phyloP scores from a whole-genome alignment of 2,797 vertebrate genomes.

The Ciconia nigra region DNA sequence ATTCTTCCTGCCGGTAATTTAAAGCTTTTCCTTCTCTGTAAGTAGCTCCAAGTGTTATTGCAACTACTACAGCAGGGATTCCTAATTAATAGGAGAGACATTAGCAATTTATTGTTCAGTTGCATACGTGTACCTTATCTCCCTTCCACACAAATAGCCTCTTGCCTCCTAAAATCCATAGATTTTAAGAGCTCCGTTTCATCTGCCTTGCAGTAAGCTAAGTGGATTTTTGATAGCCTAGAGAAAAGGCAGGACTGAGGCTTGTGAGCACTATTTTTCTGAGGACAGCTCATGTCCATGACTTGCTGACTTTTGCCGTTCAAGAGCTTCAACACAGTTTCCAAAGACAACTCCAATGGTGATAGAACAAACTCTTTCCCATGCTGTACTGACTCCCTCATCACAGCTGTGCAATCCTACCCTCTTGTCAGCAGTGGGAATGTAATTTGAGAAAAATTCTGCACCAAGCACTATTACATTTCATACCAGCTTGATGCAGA shows the following conservation, averaged over 20 bases:
- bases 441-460: not conserved
- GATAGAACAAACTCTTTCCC: not conserved
- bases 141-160: not conserved
- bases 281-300: not conserved
- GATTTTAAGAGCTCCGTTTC: not conserved
- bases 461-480: not conserved
- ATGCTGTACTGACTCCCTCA: not conserved
- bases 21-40: constrained; percentile 57
- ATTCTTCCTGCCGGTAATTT: constrained; percentile 76
- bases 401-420: not conserved
- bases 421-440: not conserved
- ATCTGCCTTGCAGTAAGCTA: not conserved
- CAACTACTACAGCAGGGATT: constrained; percentile 67
- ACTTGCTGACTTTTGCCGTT: not conserved
- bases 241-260: not conserved
- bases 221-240: not conserved
- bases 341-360: not conserved
- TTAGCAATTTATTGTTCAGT: not conserved
- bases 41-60: constrained; percentile 70
- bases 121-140: not conserved
- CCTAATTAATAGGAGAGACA: constrained; percentile 48
- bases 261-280: not conserved
- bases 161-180: not conserved
- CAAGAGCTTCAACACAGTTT: not conserved
- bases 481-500: not conserved